These are phyloP conservation scores for Dastarcus helophoroides DNA, from an alignment of 2,888 invertebrate genomes.

Conservation along the genomic window DNA sequence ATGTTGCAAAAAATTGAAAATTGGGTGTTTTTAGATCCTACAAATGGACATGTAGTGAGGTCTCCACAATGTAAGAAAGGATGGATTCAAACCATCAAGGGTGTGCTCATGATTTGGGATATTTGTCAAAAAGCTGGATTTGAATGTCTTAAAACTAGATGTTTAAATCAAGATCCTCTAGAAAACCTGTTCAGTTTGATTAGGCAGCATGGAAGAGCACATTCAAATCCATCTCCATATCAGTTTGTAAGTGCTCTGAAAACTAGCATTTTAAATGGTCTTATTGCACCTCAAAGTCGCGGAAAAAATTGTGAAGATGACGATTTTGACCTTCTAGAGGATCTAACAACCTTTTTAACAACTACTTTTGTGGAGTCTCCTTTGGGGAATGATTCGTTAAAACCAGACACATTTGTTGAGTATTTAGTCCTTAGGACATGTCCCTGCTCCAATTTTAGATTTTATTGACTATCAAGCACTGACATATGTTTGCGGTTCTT, in stretches of 20 bases:
- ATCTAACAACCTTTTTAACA: no score
- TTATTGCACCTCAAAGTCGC: slow-evolving; percentile 5
- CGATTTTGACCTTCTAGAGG: no score
- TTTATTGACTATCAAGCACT: no score
- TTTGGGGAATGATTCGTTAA: no score
- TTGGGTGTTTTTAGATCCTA: background rate
- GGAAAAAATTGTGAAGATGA: slow-evolving; percentile 4
- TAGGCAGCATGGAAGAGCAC: slow-evolving; percentile 8
- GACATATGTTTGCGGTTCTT: no score
- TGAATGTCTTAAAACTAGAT: background rate
- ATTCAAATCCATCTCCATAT: slow-evolving; percentile 9
- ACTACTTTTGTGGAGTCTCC: no score
- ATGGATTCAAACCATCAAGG: slow-evolving; percentile 3
- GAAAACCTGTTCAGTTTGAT: slow-evolving; percentile 13
- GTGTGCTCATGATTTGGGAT: background rate
- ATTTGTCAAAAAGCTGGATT: slow-evolving; percentile 2
- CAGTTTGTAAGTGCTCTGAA: slow-evolving; percentile 13
- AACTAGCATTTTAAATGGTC: slow-evolving; percentile 11
- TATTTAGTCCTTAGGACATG: no score
- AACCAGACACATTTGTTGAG: no score
- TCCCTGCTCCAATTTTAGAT: no score
- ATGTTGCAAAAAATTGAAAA: background rate
- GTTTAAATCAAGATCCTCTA: slow-evolving; percentile 11
- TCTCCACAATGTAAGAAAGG: slow-evolving; percentile 1
- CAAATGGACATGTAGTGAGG: slow-evolving; percentile 1